Percentiles rank a stretch among this genome's conserved stretches.
These are phyloP conservation scores for Rallus crepitans DNA, from an alignment of 2,797 vertebrate species.

Conservation along the genomic window DNA sequence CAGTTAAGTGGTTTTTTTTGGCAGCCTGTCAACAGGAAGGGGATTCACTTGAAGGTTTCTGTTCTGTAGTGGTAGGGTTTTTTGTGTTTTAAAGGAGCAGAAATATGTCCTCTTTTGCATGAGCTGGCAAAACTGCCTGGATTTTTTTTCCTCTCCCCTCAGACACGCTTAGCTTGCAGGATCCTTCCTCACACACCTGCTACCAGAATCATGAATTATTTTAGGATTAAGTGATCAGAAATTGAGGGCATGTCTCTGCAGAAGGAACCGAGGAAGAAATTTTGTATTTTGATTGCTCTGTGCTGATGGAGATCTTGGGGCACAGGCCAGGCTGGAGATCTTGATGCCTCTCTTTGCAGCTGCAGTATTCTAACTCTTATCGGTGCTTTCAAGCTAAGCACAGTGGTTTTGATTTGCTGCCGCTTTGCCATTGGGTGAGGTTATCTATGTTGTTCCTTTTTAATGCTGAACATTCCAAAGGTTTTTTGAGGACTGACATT, in stretches of 20 bases:
- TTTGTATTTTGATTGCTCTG: neutral
- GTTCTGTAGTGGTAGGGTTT: neutral
- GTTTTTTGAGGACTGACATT: neutral
- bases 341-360: neutral
- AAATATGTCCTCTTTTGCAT: neutral
- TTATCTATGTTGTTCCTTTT: neutral
- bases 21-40: neutral
- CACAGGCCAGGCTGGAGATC: neutral
- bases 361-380: neutral
- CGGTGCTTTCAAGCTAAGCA: neutral
- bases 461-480: neutral
- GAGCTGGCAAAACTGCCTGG: neutral
- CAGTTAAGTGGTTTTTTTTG: neutral
- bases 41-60: constrained; percentile 8
- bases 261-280: neutral
- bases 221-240: neutral
- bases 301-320: neutral
- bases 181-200: neutral
- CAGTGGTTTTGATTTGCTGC: constrained; percentile 3
- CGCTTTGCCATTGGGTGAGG: neutral
- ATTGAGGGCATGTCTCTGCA: neutral
- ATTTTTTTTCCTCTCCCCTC: rapidly evolving
- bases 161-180: neutral
- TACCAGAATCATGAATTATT: neutral
- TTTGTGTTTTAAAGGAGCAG: neutral